Evolutionary conservation across 2,797 vertebrate species (phyloP).

Genomic region (Xenops minutus): DNA sequence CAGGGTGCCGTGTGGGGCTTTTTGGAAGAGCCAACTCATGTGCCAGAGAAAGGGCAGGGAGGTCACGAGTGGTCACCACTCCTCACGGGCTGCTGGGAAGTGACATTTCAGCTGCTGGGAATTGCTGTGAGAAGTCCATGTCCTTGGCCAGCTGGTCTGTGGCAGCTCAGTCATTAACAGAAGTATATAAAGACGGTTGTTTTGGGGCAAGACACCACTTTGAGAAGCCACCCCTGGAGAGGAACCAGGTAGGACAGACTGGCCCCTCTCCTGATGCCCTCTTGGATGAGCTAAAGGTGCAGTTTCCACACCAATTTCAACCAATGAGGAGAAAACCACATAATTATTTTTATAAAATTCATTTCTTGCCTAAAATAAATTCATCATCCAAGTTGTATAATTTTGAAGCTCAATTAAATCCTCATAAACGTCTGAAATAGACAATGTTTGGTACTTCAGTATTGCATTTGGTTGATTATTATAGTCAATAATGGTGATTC

Average conservation of each 20-base stretch:
- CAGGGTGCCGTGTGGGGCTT: accelerated
- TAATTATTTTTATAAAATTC: background rate
- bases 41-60: background rate
- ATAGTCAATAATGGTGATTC: background rate
- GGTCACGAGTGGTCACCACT: accelerated
- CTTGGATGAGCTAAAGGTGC: background rate
- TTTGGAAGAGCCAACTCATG: background rate
- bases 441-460: background rate
- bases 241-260: background rate
- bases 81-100: background rate
- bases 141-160: background rate
- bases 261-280: background rate
- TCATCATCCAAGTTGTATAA: accelerated
- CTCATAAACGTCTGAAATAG: background rate
- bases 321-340: accelerated
- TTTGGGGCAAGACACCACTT: background rate
- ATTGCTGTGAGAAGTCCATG: background rate
- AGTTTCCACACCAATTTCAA: background rate
- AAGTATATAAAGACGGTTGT: background rate
- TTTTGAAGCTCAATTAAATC: background rate
- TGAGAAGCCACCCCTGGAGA: background rate
- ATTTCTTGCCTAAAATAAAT: background rate
- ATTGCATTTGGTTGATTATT: background rate
- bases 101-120: background rate
- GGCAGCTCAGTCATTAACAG: background rate